Evolutionary conservation across 2,797 vertebrate genomes (phyloP), one percentile per base, ranked within the genome.

Genomic region (Petrocephalus sullivani): DNA sequence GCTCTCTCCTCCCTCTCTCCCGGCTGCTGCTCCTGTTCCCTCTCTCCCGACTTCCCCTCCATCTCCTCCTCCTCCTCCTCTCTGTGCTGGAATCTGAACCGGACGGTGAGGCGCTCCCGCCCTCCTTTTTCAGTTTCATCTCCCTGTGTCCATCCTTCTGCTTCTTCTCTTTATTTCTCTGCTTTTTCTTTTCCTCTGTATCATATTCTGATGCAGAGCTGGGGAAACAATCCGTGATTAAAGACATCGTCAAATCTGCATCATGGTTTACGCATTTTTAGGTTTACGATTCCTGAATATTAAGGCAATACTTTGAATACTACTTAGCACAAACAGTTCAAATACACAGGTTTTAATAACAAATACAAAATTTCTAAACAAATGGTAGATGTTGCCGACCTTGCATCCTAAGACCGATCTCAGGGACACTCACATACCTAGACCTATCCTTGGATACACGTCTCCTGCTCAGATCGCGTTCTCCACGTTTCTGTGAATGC

Each of bases 151-250:
- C 90, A 6, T 91, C 23, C 85, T 87, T 89, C 85, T 86, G 84
- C 1, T 28, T 61, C 19, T 46, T 90, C 56, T 90, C 89, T 56
- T 37, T 88, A 56, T 90, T 90, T 37, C 87, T 91, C 88, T 86
- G 90, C 75, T 89, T 90, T 78, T 5, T 78, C 71, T 89, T 89
- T 83, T 90, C 92, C 56, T 54, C 54, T 86, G 88, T 94, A 16
- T 37, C 89, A 89, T 94, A 87, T 90, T 94, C 94, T 86, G 92
- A 93, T 88, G 94, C 93, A 87, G 94, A 94, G 90, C 96, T 96
- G 86, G 87, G 61, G 2, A 71, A 53, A 81, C 60, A 87, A 16
- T 60, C 4, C 28, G n/a, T 37, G 8, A 14, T 41, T 2, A 21
- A 83, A 33, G 8, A 75, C 14, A 57, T 54, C 21, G n/a, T 53